Base-by-base conservation (phyloP, 2,797 vertebrate species). In the Melanotaenia boesemani region DNA sequence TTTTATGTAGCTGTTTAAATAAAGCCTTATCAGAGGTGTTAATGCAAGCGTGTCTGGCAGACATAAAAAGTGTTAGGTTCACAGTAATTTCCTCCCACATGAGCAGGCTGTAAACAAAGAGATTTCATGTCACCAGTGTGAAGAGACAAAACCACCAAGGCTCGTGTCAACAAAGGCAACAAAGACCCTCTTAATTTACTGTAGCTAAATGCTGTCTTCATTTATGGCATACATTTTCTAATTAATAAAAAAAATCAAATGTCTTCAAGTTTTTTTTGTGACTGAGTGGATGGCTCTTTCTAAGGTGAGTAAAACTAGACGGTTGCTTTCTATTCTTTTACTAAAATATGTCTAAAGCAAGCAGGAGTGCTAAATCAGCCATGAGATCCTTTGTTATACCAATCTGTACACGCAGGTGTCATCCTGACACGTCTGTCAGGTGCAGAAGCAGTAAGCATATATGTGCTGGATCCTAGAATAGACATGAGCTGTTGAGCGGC, bases 381-480 rank as follows among this genome's bases (percentile, higher is more conserved):
- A 1, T 75, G 79, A 77, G 65, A 1, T 28, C 59, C 76, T 64
- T 62, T 73, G 63, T 74, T 77, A 7, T 44, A 46, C n/a, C 3
- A 8, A 39, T 67, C 61, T 22, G 60, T 55, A 8, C 66, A 39
- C 28, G 30, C 28, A 36, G 20, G 6, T 63, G 57, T 72, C 67
- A 67, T 48, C 1, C 34, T 75, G 72, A 75, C 81, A 52, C 24
- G 2, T 37, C 74, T 84, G 85, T 85, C 86, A 76, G 46, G 69
- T 16, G 55, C 34, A 24, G 5, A 44, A 61, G 65, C 71, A 48
- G 32, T 54, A 32, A 24, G 55, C 66, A 39, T 57, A 76, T 63
- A 39, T 58, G 65, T 60, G 66, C 63, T 39, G 65, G 48, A 73
- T 81, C 78, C 78, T 65, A 52, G 78, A 88, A 85, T 81, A 88